A percentile compares a stretch with the other conserved stretches of the same genome.
These are phyloP conservation scores for Orthonevra nobilis DNA, from an alignment of 2,888 invertebrate species.

Conservation along the genomic window DNA sequence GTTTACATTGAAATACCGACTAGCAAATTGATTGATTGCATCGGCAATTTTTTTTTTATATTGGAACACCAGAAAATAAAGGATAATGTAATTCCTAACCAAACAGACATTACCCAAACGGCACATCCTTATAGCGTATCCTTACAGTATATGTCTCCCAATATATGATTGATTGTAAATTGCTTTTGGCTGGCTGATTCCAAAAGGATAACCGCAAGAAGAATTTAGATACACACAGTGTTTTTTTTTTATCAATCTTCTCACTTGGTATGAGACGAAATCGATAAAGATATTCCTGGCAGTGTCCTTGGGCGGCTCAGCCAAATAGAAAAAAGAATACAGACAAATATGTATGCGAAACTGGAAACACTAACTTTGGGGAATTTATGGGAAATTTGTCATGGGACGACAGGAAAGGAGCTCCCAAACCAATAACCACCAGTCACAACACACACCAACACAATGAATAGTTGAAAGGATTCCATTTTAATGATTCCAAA, in stretches of 20 bases:
- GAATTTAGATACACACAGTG: background rate
- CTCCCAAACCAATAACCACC: too few relatives aligned
- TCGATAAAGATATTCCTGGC: conserved; percentile 55
- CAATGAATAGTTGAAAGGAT: conserved; percentile 27
- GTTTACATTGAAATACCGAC: conserved; percentile 44
- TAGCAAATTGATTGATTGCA: conserved; percentile 57
- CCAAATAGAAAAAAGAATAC: too few relatives aligned
- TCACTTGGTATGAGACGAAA: conserved; percentile 35
- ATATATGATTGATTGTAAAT: conserved; percentile 61
- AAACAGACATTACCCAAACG: conserved; percentile 36
- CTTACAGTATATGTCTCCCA: background rate
- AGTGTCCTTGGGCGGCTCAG: conserved; percentile 40
- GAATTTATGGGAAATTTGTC: conserved; percentile 38
- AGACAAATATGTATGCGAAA: background rate
- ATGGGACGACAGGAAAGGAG: conserved; percentile 16
- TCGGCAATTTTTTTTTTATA: too few relatives aligned
- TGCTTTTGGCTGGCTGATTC: conserved; percentile 62
- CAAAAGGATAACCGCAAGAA: conserved; percentile 14
- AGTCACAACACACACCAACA: too few relatives aligned
- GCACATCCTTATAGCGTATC: background rate
- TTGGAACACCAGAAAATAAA: conserved; percentile 8
- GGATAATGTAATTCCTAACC: conserved; percentile 48
- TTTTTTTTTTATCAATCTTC: background rate
- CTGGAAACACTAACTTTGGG: conserved; percentile 25
- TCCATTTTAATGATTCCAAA: conserved; percentile 54